Base-by-base conservation (phyloP, 2,797 vertebrate species). In the Eurystomus glaucurus region DNA sequence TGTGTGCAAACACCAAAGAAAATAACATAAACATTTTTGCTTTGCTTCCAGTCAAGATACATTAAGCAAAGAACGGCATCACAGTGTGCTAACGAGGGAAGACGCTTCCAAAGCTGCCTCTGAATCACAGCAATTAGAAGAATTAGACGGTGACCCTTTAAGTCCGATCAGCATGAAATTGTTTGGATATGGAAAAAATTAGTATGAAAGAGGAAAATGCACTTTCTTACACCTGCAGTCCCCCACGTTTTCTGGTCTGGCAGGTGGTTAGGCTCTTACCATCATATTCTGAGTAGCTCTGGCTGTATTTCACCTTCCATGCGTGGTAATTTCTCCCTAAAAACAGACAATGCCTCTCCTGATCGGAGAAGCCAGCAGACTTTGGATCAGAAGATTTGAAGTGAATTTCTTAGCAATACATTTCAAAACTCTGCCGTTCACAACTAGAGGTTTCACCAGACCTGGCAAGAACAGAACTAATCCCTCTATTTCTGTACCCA, bases 231-330 rank as follows among this genome's bases (percentile, higher is more conserved):
- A 33, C 3, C 55, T 28, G 10, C 8, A 68, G 52, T 8, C 25
- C 74, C 46, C 9, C 61, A 65, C 1, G 6, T 3, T 70, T 52
- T 35, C 68, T 75, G 64, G 64, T 26, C 76, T 26, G 69, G 37
- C 41, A 23, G 58, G 9, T 11, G 52, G 9, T 11, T 21, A 46
- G 43, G 60, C 12, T 76, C 19, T 25, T 25, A 15, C 55, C 20
- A 58, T 13, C 18, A 13, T 0, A 14, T 11, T 21, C 26, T 14
- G 20, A 31, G 7, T 8, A 0, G 28, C 33, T 26, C 26, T 46
- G 62, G 11, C 25, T 69, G 25, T 9, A n/a, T 37, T 82, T 68
- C 2, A 0, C 37, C 20, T 25, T 21, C 46, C 1, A 0, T 2
- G 22, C 3, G 1, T 5, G 35, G 70, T 39, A 41, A 19, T 37